phyloP scores from a whole-genome alignment of 2,888 invertebrate genomes.

The Thera obeliscata region DNA sequence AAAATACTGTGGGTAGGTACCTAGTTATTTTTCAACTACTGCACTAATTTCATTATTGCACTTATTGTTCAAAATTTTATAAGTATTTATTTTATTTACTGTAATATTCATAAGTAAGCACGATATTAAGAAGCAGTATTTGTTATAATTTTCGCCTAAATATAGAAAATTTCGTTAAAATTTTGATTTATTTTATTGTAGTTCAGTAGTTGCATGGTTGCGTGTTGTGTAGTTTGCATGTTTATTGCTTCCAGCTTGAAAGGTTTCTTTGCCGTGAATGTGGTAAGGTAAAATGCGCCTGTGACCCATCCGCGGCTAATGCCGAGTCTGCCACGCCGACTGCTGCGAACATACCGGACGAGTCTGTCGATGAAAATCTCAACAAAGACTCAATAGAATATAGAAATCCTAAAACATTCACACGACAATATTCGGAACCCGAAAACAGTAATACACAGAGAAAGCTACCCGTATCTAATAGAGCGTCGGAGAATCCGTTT shows the following conservation, averaged over 20 bases:
- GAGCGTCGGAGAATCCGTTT: conserved; percentile 68
- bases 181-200: conserved; percentile 37
- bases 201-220: conserved; percentile 65
- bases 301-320: conserved; percentile 61
- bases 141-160: conserved; percentile 3
- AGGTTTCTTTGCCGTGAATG: conserved; percentile 89
- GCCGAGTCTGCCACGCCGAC: conserved; percentile 40
- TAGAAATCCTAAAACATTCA: conserved; percentile 55
- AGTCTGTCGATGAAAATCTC: conserved; percentile 44
- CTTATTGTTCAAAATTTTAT: neutral
- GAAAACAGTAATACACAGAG: conserved; percentile 47
- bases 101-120: neutral
- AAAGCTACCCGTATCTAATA: conserved; percentile 50
- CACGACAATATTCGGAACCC: conserved; percentile 61
- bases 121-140: neutral
- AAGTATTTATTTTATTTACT: neutral
- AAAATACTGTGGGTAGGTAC: neutral
- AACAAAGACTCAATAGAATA: conserved; percentile 60
- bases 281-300: conserved; percentile 88
- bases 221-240: conserved; percentile 82
- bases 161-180: conserved; percentile 21
- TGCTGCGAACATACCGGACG: conserved; percentile 44
- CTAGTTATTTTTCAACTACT: neutral
- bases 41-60: neutral
- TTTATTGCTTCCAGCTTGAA: conserved; percentile 89